These are phyloP conservation scores for Leucophenga varia DNA, from an alignment of 1,140 invertebrate species.

Conservation along the genomic window DNA sequence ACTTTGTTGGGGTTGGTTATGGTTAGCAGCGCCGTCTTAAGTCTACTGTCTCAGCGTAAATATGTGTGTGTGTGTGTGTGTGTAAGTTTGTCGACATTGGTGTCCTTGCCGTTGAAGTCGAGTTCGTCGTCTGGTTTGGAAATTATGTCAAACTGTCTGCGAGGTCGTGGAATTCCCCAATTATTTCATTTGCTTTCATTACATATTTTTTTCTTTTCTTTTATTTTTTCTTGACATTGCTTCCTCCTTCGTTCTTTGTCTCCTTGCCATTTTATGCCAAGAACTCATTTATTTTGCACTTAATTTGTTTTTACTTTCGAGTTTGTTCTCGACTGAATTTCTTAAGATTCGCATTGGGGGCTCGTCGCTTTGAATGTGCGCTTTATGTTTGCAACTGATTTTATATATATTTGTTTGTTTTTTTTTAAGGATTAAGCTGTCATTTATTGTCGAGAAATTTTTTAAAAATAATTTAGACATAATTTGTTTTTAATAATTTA, in stretches of 20 bases:
- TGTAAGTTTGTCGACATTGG: slow-evolving; percentile 8
- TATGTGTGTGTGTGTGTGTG: not conserved
- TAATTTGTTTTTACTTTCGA: slow-evolving; percentile 52
- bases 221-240: slow-evolving; percentile 1
- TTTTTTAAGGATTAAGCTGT: no score
- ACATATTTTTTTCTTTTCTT: slow-evolving; percentile 17
- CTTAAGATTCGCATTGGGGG: no score
- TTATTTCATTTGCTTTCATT: slow-evolving; percentile 37
- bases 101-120: slow-evolving; percentile 40
- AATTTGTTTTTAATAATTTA: no score
- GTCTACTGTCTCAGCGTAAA: no score
- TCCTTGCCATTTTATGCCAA: slow-evolving; percentile 8
- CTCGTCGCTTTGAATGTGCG: not conserved
- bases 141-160: slow-evolving; percentile 52
- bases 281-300: slow-evolving; percentile 35
- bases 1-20: slow-evolving; percentile 57
- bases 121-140: slow-evolving; percentile 27
- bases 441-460: no score
- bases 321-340: no score
- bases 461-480: no score
- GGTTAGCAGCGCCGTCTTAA: no score
- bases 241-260: slow-evolving; percentile 1
- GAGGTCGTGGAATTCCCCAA: slow-evolving; percentile 53
- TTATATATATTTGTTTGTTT: no score
- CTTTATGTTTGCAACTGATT: no score